A percentile compares a stretch with the other conserved stretches of the same genome.
Conservation (phyloP, 2,113 vertebrate genomes). For the Stercorarius parasiticus region DNA sequence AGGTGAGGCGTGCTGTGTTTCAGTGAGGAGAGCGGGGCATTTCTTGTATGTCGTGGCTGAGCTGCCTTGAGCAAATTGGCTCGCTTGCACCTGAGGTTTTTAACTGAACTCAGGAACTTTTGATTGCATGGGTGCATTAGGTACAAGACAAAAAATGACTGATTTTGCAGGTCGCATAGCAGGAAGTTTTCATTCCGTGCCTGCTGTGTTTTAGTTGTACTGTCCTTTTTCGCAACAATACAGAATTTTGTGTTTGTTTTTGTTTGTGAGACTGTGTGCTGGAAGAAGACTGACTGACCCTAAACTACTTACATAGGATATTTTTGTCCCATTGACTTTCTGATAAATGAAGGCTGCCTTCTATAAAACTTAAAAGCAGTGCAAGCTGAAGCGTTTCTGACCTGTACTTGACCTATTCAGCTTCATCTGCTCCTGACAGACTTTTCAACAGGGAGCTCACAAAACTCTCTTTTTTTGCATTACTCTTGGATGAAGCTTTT, state of each 20-base stretch:
- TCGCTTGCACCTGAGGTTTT: not conserved
- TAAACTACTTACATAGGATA: not conserved
- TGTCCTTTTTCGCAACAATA: not conserved
- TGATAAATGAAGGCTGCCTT: slow-evolving; percentile 54
- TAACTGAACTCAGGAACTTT: not conserved
- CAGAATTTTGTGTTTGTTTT: not conserved
- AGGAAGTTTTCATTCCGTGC: not conserved
- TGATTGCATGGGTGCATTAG: not conserved
- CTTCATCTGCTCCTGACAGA: slow-evolving; percentile 65
- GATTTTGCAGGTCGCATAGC: not conserved
- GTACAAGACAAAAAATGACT: not conserved
- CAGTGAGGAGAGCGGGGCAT: not conserved
- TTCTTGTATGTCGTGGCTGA: slow-evolving; percentile 2
- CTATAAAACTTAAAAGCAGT: slow-evolving; percentile 64
- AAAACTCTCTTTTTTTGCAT: slow-evolving; percentile 37
- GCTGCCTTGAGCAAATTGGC: not conserved
- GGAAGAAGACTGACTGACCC: not conserved
- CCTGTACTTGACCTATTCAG: slow-evolving; percentile 65
- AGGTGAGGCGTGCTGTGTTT: not conserved
- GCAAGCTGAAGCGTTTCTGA: slow-evolving; percentile 54
- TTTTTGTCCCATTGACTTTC: slow-evolving; percentile 40
- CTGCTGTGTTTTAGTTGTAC: not conserved
- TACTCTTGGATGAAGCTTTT: not conserved
- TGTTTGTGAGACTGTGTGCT: not conserved
- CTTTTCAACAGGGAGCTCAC: slow-evolving; percentile 63